Percentiles rank a stretch among this genome's conserved stretches.
phyloP scores from a whole-genome alignment of 2,113 vertebrate genomes.

The Phoenicopterus ruber region DNA sequence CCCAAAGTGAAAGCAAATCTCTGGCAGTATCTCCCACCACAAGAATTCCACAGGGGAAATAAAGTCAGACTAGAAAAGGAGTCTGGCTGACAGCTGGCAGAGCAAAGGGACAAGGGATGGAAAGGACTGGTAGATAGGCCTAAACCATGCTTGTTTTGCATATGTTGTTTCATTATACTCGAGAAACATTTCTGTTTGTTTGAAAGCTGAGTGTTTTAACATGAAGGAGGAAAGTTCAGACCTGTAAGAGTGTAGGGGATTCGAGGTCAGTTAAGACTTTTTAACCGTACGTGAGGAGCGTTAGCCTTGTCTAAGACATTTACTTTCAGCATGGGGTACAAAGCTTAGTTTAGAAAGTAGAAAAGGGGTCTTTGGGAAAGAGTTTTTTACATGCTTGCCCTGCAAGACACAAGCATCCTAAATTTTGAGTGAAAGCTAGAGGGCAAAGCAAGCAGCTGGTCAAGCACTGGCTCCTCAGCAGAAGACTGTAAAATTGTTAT shows the following conservation, averaged over 20 bases:
- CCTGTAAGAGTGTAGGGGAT: background rate
- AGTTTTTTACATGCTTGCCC: background rate
- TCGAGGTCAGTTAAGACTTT: background rate
- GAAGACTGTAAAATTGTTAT: background rate
- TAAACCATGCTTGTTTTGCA: background rate
- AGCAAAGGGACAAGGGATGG: background rate
- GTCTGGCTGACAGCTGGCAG: background rate
- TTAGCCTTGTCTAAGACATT: background rate
- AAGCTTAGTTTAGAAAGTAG: background rate
- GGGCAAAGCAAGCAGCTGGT: background rate
- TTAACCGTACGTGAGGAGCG: background rate
- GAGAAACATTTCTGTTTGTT: background rate
- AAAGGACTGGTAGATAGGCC: background rate
- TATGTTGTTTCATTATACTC: background rate
- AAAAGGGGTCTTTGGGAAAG: background rate
- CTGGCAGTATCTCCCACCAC: background rate
- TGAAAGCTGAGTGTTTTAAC: background rate
- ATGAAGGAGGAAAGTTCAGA: background rate
- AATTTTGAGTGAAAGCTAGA: background rate
- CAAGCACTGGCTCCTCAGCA: background rate
- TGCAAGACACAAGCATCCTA: background rate
- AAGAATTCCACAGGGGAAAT: background rate
- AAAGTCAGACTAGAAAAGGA: background rate
- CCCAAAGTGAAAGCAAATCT: constrained; percentile 11
- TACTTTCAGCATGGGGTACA: background rate